A percentile compares a stretch with the other conserved stretches of the same genome.
Conservation (phyloP, 35 echinoderm and acorn worm species). For the Lytechinus variegatus region DNA sequence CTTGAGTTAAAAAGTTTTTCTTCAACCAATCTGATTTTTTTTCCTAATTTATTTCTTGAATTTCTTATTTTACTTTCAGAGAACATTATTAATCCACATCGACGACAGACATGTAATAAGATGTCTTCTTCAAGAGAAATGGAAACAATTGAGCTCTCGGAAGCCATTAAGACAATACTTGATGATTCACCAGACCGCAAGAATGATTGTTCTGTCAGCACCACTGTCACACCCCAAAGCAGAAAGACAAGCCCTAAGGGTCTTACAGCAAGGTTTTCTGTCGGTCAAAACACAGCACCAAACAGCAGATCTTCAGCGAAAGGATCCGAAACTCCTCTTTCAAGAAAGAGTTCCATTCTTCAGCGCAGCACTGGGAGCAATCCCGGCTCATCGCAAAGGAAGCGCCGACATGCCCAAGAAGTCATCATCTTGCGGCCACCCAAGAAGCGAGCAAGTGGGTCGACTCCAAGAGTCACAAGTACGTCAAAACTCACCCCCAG, state of each 20-base stretch:
- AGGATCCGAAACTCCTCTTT: conserved; percentile 23
- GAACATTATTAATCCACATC: background rate
- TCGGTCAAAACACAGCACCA: background rate
- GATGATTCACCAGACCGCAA: conserved; percentile 9
- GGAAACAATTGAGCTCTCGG: conserved; percentile 63
- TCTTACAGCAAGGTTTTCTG: background rate
- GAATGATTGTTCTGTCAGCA: background rate
- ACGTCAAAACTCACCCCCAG: conserved; percentile 31
- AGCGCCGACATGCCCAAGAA: conserved; percentile 59
- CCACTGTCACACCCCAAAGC: background rate
- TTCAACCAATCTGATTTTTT: too few species aligned
- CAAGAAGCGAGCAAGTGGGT: conserved; percentile 4
- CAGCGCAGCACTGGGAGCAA: conserved; percentile 20
- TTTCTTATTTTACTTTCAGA: too few species aligned
- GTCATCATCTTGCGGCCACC: conserved; percentile 69
- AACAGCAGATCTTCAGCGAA: background rate
- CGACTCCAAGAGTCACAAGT: conserved; percentile 24
- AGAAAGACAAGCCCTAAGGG: background rate
- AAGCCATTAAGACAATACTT: conserved; percentile 66
- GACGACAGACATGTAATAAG: background rate
- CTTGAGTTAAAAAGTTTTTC: too few species aligned
- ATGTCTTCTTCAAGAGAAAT: conserved; percentile 14
- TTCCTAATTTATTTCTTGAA: too few species aligned
- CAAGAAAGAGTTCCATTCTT: conserved; percentile 24
- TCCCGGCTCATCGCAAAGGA: conserved; percentile 45